Evolutionary conservation across 1,140 invertebrate species (phyloP).

Genomic region (Hydropsyche tenuis): DNA sequence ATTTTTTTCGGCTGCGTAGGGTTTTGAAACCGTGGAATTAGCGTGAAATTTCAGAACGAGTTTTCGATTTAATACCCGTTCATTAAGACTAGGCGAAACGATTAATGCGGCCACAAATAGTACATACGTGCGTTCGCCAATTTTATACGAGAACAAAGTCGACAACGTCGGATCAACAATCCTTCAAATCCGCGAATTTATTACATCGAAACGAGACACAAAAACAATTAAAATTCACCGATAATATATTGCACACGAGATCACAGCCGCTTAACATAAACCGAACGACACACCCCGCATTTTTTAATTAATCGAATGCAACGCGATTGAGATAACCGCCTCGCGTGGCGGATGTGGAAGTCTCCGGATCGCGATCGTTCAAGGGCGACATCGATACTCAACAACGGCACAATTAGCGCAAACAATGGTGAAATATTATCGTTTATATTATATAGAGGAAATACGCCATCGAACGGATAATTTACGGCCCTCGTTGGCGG

Average conservation of each 20-base stretch:
- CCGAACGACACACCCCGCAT: too few species aligned
- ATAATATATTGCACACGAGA: too few species aligned
- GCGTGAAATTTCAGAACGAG: constrained; percentile 22
- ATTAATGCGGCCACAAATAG: constrained; percentile 8
- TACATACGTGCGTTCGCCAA: neutral
- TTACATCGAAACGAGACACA: too few species aligned
- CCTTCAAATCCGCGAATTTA: too few species aligned
- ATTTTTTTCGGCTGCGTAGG: neutral
- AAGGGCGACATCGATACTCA: constrained; percentile 14
- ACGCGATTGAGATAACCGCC: neutral
- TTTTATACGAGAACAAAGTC: neutral
- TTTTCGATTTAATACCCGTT: constrained; percentile 22
- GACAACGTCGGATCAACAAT: too few species aligned
- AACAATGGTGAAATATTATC: neutral
- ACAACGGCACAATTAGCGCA: neutral
- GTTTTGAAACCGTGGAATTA: constrained; percentile 23
- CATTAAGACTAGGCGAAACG: constrained; percentile 12
- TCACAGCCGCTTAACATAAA: too few species aligned
- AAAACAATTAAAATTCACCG: too few species aligned
- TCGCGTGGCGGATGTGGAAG: constrained; percentile 21
- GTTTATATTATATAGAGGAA: too few species aligned
- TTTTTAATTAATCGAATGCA: too few species aligned
- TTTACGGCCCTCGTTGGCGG: neutral
- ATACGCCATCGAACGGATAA: too few species aligned
- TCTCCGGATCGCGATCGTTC: neutral